Base-by-base conservation (phyloP, 2,113 vertebrate species). In the Coryphaenoides rupestris region DNA sequence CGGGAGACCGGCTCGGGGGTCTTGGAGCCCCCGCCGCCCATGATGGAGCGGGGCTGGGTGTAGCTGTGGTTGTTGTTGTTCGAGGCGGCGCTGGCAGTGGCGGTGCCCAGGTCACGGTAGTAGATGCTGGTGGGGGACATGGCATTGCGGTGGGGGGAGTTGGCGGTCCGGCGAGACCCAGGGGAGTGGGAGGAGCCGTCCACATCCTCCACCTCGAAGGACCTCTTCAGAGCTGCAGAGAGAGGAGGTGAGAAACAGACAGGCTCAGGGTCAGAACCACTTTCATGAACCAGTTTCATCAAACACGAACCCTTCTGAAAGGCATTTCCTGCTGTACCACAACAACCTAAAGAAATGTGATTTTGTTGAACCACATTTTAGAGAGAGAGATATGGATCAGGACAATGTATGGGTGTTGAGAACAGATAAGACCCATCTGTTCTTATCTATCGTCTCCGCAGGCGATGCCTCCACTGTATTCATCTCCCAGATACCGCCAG, bases 121-220 rank as follows among this genome's bases (percentile, higher is more conserved):
- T 96, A 94, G 84, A 95, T 94, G 13, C 92, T 93, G 81, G 95
- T 93, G 65, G 92, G 93, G 74, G 96, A 93, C 80, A 93, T 92
- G 0, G 94, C 82, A 12, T 86, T 86, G 4, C 87, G 87, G 55
- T 70, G 93, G 76, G 71, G 94, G 89, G 92, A 88, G 50, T 89
- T 93, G 1, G 93, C 93, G 15, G 93, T 90, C 65, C 96, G 88
- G 70, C 95, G 92, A 47, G 92, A 89, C 15, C 89, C 92, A 0
- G 93, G 92, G 7, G 95, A 92, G 86, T 95, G 95, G 56, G 92
- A 88, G 1, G 95, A 85, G 49, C 92, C 90, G 78, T 98, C 96
- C 3, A 92, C 93, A 87, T 98, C 95, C 83, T 99, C 96, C 0
- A 99, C 95, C 87, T 98, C 96, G 70, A 98, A 99, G 21, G 96